Evolutionary conservation across 2,888 invertebrate genomes (phyloP).

Genomic region (Machimus rusticus): DNA sequence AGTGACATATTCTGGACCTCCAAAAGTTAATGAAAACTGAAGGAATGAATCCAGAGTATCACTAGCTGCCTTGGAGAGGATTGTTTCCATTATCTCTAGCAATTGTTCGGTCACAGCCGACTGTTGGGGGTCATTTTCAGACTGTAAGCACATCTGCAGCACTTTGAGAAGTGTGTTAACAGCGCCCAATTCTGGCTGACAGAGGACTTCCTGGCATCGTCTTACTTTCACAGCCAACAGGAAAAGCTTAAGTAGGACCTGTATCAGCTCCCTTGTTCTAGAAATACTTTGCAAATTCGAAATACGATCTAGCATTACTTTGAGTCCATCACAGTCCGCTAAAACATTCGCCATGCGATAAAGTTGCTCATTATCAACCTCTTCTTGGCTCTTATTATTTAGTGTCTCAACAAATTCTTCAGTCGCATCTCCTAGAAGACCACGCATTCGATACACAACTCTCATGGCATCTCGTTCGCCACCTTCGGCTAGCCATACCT

Average conservation of each 20-base stretch:
- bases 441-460: conserved; percentile 97
- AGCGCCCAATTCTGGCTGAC: conserved; percentile 83
- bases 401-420: conserved; percentile 98
- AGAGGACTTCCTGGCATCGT: conserved; percentile 86
- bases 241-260: conserved; percentile 89
- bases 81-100: conserved; percentile 93
- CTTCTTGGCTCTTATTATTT: conserved; percentile 82
- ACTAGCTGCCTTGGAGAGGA: conserved; percentile 89
- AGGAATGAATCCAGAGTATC: conserved; percentile 83
- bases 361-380: conserved; percentile 92
- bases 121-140: conserved; percentile 73
- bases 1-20: conserved; percentile 88
- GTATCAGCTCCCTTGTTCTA: conserved; percentile 85
- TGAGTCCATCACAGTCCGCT: conserved; percentile 76
- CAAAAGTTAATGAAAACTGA: conserved; percentile 87
- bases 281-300: conserved; percentile 86
- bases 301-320: conserved; percentile 84
- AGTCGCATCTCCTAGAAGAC: conserved; percentile 96
- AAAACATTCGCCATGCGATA: conserved; percentile 90
- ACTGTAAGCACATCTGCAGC: conserved; percentile 75
- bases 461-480: conserved; percentile 96
- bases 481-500: conserved; percentile 86
- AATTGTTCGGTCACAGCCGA: conserved; percentile 88
- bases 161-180: conserved; percentile 85
- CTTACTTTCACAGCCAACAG: conserved; percentile 89